A percentile compares a stretch with the other conserved stretches of the same genome.
These are phyloP conservation scores for Pimpla rufipes DNA, from an alignment of 2,888 invertebrate genomes.

Conservation along the genomic window DNA sequence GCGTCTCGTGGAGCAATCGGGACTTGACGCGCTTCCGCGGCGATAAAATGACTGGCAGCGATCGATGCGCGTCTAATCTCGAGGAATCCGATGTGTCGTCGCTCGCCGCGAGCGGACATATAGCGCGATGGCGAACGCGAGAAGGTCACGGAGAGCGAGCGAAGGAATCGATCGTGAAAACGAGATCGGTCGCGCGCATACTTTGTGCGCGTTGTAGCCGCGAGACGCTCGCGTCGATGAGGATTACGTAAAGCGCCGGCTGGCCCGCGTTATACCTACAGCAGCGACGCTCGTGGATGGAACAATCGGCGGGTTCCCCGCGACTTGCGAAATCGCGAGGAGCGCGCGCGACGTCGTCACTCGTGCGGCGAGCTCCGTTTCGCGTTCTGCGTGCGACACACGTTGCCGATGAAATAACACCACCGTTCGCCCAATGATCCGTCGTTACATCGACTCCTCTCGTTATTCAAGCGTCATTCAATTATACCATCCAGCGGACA, in stretches of 20 bases:
- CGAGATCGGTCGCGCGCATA: slow-evolving; percentile 8
- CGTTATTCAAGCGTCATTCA: slow-evolving; percentile 52
- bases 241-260: slow-evolving; percentile 27
- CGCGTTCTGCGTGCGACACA: not conserved
- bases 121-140: not conserved
- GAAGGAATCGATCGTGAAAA: slow-evolving; percentile 34
- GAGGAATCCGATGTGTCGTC: not conserved
- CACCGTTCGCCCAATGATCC: slow-evolving; percentile 48
- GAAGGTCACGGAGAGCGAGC: not conserved
- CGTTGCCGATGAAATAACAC: slow-evolving; percentile 32
- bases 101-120: not conserved
- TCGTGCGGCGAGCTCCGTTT: too few species aligned
- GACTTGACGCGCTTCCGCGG: not conserved
- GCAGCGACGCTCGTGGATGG: not conserved
- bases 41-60: not conserved
- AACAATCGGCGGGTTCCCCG: slow-evolving; percentile 21
- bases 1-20: too few species aligned
- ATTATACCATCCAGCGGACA: slow-evolving; percentile 46
- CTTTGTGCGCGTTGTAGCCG: not conserved
- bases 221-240: slow-evolving; percentile 19
- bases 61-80: not conserved
- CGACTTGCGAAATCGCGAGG: slow-evolving; percentile 23
- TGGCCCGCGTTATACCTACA: not conserved
- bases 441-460: slow-evolving; percentile 41
- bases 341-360: not conserved